phyloP scores from a whole-genome alignment of 2,113 vertebrate species.

The Eclectus roratus region DNA sequence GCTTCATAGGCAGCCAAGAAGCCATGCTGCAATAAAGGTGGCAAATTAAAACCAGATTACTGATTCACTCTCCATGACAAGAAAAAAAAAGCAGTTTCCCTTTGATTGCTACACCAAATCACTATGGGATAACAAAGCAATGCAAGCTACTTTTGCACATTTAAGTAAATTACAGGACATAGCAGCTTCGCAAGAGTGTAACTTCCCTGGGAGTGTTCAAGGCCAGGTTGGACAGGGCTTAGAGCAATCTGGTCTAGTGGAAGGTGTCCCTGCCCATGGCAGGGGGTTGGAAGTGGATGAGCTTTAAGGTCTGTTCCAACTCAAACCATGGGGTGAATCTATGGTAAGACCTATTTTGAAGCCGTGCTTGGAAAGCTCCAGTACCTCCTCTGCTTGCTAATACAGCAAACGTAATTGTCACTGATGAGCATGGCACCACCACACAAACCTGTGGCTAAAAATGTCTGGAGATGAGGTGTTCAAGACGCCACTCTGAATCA shows the following conservation, averaged over 20 bases:
- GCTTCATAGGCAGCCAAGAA: background rate
- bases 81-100: background rate
- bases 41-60: background rate
- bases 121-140: background rate
- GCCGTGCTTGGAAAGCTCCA: background rate
- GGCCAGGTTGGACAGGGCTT: background rate
- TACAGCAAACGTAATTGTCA: background rate
- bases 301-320: background rate
- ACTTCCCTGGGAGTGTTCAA: background rate
- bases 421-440: background rate
- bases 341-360: background rate
- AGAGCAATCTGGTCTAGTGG: background rate
- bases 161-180: background rate
- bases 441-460: background rate
- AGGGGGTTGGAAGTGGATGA: background rate
- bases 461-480: background rate
- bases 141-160: background rate
- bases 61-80: fast-evolving
- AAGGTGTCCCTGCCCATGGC: background rate
- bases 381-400: background rate
- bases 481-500: background rate
- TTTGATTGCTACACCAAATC: background rate
- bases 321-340: background rate
- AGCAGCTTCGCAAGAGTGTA: background rate
- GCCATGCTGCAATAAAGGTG: background rate